Evolutionary conservation across 2,888 invertebrate genomes (phyloP).

Genomic region (Panzeria rudis): DNA sequence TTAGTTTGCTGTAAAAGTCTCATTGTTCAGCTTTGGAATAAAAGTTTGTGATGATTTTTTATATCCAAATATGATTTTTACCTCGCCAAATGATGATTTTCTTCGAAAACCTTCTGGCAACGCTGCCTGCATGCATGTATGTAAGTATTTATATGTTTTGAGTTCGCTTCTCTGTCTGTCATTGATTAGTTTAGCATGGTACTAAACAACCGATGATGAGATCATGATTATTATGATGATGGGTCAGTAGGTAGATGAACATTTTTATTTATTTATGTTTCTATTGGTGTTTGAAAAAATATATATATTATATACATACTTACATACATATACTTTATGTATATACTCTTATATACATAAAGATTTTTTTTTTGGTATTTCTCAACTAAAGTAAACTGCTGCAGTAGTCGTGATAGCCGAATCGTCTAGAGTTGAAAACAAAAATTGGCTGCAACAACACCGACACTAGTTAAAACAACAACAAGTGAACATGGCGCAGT

Average conservation of each 20-base stretch:
- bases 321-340: neutral
- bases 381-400: neutral
- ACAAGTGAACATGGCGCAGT: constrained; percentile 70
- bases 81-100: no score
- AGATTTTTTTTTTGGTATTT: constrained; percentile 14
- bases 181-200: constrained; percentile 27
- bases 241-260: constrained; percentile 38
- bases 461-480: constrained; percentile 32
- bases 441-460: constrained; percentile 17
- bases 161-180: constrained; percentile 13
- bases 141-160: no score
- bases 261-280: constrained; percentile 40
- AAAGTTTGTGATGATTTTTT: no score
- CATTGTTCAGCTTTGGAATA: no score
- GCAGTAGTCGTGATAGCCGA: constrained; percentile 67
- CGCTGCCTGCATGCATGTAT: constrained; percentile 19
- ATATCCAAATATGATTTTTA: no score
- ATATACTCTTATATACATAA: no score
- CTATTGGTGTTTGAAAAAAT: constrained; percentile 10
- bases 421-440: constrained; percentile 58
- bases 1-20: no score
- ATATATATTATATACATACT: no score
- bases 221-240: constrained; percentile 40
- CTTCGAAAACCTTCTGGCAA: no score
- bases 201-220: neutral